phyloP scores from a whole-genome alignment of 2,888 invertebrate species.

The Callinectes sapidus region DNA sequence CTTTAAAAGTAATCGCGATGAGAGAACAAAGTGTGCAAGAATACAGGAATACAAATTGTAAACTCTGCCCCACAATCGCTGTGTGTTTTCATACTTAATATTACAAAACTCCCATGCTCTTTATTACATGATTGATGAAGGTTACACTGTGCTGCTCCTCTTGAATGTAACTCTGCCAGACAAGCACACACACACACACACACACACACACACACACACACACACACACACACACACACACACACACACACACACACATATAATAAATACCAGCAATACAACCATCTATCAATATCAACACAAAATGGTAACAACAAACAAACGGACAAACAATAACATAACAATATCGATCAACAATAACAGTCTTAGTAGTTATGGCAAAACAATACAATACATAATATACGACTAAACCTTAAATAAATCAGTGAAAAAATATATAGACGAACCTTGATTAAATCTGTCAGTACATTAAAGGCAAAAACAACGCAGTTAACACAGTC shows the following conservation, averaged over 20 bases:
- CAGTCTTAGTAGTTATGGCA: background rate
- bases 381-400: background rate
- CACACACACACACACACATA: conserved; percentile 21
- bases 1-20: too few relatives aligned
- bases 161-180: background rate
- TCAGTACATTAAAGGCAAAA: background rate
- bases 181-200: conserved; percentile 17
- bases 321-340: background rate
- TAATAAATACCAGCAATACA: background rate
- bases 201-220: conserved; percentile 25
- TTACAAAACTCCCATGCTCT: too few relatives aligned
- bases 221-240: conserved; percentile 15
- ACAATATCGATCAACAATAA: background rate
- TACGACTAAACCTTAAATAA: background rate
- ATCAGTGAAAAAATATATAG: background rate
- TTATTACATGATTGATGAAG: too few relatives aligned
- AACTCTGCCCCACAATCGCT: too few relatives aligned
- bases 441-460: background rate
- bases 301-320: background rate
- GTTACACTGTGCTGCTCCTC: too few relatives aligned
- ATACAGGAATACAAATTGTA: too few relatives aligned
- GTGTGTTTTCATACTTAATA: too few relatives aligned
- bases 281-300: background rate
- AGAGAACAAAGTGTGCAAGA: too few relatives aligned
- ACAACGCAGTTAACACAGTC: background rate